Evolutionary conservation across 2,888 invertebrate genomes (phyloP).

Genomic region (Plagodis dolabraria): DNA sequence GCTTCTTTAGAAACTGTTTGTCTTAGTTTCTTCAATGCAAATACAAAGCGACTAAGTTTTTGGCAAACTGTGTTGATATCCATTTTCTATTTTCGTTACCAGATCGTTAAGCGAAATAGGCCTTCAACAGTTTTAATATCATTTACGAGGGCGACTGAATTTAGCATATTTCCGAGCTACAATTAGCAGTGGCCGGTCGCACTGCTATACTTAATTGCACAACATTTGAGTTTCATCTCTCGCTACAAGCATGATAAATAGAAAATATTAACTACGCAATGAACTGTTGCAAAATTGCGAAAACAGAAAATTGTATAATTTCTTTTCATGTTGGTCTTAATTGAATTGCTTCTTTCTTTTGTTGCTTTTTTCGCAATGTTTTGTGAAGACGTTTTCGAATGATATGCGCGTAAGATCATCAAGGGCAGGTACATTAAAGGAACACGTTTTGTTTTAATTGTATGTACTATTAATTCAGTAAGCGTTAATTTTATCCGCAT

Average conservation of each 20-base stretch:
- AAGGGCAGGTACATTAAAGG: neutral
- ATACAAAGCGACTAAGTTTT: too few relatives aligned
- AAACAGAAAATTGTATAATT: slow-evolving; percentile 26
- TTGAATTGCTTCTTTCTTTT: slow-evolving; percentile 12
- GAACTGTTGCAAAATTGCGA: slow-evolving; percentile 17
- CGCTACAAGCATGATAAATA: slow-evolving; percentile 25
- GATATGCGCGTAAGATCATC: too few relatives aligned
- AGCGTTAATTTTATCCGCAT: too few relatives aligned
- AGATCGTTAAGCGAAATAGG: slow-evolving; percentile 37
- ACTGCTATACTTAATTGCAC: slow-evolving; percentile 44
- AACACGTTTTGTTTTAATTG: neutral
- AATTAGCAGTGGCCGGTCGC: slow-evolving; percentile 43
- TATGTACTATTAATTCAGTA: too few relatives aligned
- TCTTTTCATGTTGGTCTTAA: slow-evolving; percentile 13
- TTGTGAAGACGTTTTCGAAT: neutral
- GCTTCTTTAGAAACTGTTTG: too few relatives aligned
- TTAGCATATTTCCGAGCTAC: slow-evolving; percentile 52
- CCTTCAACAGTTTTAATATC: slow-evolving; percentile 37
- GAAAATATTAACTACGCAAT: slow-evolving; percentile 22
- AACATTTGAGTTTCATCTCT: slow-evolving; percentile 46
- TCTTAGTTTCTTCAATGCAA: too few relatives aligned
- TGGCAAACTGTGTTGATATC: too few relatives aligned
- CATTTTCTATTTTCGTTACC: slow-evolving; percentile 6
- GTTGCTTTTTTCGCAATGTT: slow-evolving; percentile 3
- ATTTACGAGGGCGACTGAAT: slow-evolving; percentile 46